Base-by-base conservation (phyloP, 2,113 vertebrate species). In the Motacilla alba region DNA sequence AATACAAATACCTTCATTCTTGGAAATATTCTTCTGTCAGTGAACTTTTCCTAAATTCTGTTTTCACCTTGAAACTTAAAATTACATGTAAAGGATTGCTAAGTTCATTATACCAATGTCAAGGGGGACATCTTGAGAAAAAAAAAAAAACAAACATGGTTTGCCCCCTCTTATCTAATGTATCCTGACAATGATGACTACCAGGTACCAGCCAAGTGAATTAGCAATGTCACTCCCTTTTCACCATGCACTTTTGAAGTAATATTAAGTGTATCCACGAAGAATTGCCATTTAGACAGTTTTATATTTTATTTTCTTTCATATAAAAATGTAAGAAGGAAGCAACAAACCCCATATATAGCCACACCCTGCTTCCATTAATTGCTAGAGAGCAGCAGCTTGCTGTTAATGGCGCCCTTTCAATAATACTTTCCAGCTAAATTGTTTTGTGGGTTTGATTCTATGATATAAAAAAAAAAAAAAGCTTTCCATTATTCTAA, bases 401-500 rank as follows among this genome's bases (percentile, higher is more conserved):
- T 98, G 98, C 98, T 98, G 97, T 98, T 98, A 99, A 99, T 99
- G 98, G 98, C 98, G 98, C 98, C 98, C 98, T 98, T 98, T 98
- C 98, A 98, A 98, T 99, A 99, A 99, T 99, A 99, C 98, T 98
- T 98, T 98, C 98, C 98, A 98, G 98, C 98, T 99, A 98, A 99
- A 99, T 98, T 99, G 98, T 98, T 98, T 98, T 99, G 99, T 98
- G 99, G 98, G 98, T 99, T 99, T 99, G 99, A 99, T 99, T 98
- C 98, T 98, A 98, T 98, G 98, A 98, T 99, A 99, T 99, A 98
- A 98, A 98, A 98, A 98, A 98, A 98, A 35, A 95, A 95, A 98
- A 98, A 98, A 93, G 98, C 98, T 98, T 98, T 98, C 98, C 99
- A 99, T 99, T 99, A 99, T 99, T 99, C 98, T 99, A 99, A 99